Evolutionary conservation across 2,797 vertebrate genomes (phyloP), one percentile per base, ranked within the genome.

Genomic region (Helarctos malayanus): DNA sequence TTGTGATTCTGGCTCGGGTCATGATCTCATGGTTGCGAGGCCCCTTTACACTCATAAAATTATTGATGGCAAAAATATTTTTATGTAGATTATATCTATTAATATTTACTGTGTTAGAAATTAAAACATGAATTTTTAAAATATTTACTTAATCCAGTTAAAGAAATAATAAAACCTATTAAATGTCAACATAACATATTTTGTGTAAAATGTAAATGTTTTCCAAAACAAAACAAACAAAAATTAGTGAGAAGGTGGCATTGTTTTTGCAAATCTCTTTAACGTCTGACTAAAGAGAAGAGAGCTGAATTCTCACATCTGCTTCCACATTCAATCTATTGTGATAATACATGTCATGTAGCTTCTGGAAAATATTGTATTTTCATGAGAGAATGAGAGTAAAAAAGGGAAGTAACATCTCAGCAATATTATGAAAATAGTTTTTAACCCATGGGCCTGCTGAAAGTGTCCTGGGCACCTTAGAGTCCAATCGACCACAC

Each of bases 151-250:
- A 18, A 79, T 78, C 16, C 5, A 90, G 80, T 65, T 92, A 69
- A 96, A 78, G 78, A 83, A 63, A 49, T 59, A 73, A 54, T 68
- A 78, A 79, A 79, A 71, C 1, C 56, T 18, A 75, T 29, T 92
- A 68, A 18, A 69, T 75, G 3, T 38, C 80, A 94, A 71, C 14
- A 47, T 41, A 63, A 79, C 23, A 6, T 59, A 82, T n/a, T 59
- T 96, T 89, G 69, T 83, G 71, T 49, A 25, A 65, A 75, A 92
- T 84, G 68, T n/a, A 78, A 14, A 15, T 23, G 27, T 83, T 87
- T 94, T 79, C 45, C 76, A 86, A 83, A 89, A 73, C 7, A 95
- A 97, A 76, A 45, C 25, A 45, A 73, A 45, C 14, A 84, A 68
- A 38, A 57, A 45, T 32, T 59, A 73, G 27, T 54, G 21, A 54